Evolutionary conservation across 2,888 invertebrate genomes (phyloP).

Genomic region (Plebejus anna): DNA sequence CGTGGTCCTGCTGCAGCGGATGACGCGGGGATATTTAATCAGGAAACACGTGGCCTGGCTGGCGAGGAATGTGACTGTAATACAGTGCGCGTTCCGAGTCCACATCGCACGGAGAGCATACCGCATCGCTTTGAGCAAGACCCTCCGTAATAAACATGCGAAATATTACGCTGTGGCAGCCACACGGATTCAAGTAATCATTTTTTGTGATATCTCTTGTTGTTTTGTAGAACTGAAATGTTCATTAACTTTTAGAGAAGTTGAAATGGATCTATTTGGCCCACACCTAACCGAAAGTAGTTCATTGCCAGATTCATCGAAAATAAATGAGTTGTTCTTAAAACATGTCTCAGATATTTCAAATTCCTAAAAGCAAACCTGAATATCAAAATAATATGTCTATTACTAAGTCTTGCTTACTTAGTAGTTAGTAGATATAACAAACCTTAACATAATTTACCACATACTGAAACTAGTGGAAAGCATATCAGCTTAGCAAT

Average conservation of each 20-base stretch:
- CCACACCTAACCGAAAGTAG: too few species aligned
- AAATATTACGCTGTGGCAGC: slow-evolving; percentile 59
- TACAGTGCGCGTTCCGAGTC: slow-evolving; percentile 65
- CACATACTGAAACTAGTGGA: neutral
- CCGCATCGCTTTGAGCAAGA: slow-evolving; percentile 54
- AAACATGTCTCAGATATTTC: too few species aligned
- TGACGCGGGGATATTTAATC: slow-evolving; percentile 59
- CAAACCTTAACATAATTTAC: neutral
- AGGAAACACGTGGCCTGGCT: slow-evolving; percentile 64
- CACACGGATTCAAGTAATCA: slow-evolving; percentile 58
- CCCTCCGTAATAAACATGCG: slow-evolving; percentile 58
- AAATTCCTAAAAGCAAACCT: too few species aligned
- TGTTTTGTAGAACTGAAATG: neutral
- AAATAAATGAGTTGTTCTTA: too few species aligned
- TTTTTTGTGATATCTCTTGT: neutral
- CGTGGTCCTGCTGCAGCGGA: slow-evolving; percentile 55
- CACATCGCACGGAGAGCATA: slow-evolving; percentile 56
- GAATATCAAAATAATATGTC: too few species aligned
- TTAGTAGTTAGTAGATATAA: neutral
- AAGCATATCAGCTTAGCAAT: slow-evolving; percentile 12
- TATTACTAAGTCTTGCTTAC: neutral
- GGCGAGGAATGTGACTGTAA: slow-evolving; percentile 56
- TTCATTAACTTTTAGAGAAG: too few species aligned
- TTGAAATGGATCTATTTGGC: too few species aligned
- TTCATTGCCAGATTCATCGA: too few species aligned